Evolutionary conservation across 2,888 invertebrate genomes (phyloP).

Genomic region (Nomada fucata): DNA sequence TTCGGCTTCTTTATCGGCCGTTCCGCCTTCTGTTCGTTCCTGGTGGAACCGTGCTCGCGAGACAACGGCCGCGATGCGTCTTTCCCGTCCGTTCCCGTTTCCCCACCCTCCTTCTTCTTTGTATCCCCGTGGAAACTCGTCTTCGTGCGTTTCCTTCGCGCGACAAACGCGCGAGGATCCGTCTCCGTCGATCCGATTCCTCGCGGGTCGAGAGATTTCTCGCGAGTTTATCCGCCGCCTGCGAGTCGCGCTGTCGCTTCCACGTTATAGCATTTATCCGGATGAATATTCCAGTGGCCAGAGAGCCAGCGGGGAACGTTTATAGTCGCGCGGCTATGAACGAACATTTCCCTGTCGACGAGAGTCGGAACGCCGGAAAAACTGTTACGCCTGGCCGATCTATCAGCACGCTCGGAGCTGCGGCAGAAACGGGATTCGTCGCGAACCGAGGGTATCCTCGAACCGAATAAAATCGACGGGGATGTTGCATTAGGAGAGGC

Average conservation of each 20-base stretch:
- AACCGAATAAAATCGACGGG: slow-evolving; percentile 9
- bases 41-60: slow-evolving; percentile 18
- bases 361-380: no score
- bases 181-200: slow-evolving; percentile 4
- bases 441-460: slow-evolving; percentile 23
- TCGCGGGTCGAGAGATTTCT: slow-evolving; percentile 23
- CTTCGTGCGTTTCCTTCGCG: neutral
- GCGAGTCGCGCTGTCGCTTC: neutral
- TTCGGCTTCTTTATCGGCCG: slow-evolving; percentile 13
- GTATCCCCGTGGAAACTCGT: slow-evolving; percentile 12
- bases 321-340: no score
- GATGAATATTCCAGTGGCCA: neutral
- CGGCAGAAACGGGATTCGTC: slow-evolving; percentile 21
- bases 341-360: no score
- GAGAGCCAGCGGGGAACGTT: no score
- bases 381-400: no score
- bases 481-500: slow-evolving; percentile 46
- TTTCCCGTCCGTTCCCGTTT: neutral
- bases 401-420: no score
- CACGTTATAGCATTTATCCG: no score
- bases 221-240: neutral
- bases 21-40: slow-evolving; percentile 21
- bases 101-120: neutral
- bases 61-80: slow-evolving; percentile 50
- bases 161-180: neutral